Evolutionary conservation across 2,113 vertebrate genomes (phyloP), one percentile per base, ranked within the genome.

Genomic region (Chionodraco myersi): DNA sequence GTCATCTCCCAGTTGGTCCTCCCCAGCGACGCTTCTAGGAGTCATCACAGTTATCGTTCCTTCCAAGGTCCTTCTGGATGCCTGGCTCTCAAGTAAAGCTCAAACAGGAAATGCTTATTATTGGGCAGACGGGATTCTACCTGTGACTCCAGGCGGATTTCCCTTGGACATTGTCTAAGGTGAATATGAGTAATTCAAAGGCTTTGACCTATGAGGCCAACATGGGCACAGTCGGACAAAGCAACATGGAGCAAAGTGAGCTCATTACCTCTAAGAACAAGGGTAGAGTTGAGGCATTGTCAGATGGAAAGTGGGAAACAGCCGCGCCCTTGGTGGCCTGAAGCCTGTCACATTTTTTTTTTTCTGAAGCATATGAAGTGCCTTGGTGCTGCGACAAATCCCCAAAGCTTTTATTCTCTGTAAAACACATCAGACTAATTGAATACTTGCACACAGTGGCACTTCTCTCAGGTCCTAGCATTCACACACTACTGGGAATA

Each of bases 371-470:
- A 49, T 12, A 34, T 34, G 11, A 82, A 71, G 10, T 52, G 30
- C 11, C 21, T 53, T 2, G 8, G 45, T 48, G 18, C 9, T 44
- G 23, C 26, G 5, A 59, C 21, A 59, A 45, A 49, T 51, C 56
- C 16, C 12, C 5, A 77, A 36, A 47, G 57, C 13, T 72, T 48
- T 16, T 3, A 60, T 64, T 45, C 21, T 60, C 11, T 44, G n/a
- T 53, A 62, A 62, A 82, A 73, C 47, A 15, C 65, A 61, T 34
- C 30, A 48, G 10, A 65, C 54, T 21, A 34, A 79, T 83, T 16
- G 65, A 80, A 74, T 47, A 85, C 83, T 75, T 75, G 74, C 58
- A 63, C 23, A 64, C 9, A 7, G 6, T 41, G 36, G 36, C 30
- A 59, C 7, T 10, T 10, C 52, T 34, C 1, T 6, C 30, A 49